A percentile compares a stretch with the other conserved stretches of the same genome.
Evolutionary conservation across 2,797 vertebrate species (phyloP).

Genomic region (Oophaga sylvatica): DNA sequence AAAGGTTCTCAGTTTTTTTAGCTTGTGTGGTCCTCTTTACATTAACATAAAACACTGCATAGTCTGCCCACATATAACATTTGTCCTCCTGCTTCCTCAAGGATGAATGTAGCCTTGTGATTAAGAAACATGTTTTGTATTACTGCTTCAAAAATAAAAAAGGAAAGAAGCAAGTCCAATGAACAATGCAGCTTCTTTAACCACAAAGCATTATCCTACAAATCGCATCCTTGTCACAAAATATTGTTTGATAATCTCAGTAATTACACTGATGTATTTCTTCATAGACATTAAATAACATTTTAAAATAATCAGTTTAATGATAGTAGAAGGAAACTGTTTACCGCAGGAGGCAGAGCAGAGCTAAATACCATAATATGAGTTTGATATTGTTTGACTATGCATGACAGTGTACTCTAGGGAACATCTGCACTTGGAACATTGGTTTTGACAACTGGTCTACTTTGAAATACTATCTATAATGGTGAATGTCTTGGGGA

Average conservation of each 20-base stretch:
- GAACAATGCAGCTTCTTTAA: conserved; percentile 18
- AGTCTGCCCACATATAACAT: background rate
- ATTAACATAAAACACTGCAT: background rate
- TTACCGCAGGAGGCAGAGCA: conserved; percentile 13
- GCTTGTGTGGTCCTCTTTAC: no score
- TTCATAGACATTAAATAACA: conserved; percentile 11
- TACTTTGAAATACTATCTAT: background rate
- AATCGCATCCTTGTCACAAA: conserved; percentile 30
- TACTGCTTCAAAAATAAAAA: conserved; percentile 27
- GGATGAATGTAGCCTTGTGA: conserved; percentile 11
- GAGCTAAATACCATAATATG: background rate
- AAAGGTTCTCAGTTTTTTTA: no score
- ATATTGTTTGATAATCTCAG: conserved; percentile 18
- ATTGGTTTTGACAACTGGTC: background rate
- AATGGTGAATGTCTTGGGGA: background rate
- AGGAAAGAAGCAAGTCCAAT: background rate
- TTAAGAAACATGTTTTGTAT: conserved; percentile 43
- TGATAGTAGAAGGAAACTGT: conserved; percentile 30
- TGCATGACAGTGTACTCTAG: background rate
- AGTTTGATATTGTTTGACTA: background rate
- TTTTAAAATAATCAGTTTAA: conserved; percentile 17
- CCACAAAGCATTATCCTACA: conserved; percentile 8
- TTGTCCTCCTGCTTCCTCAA: background rate
- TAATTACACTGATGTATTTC: conserved; percentile 35
- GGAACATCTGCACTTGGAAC: background rate